Evolutionary conservation across 2,888 invertebrate species (phyloP).

Genomic region (Seira musarum): DNA sequence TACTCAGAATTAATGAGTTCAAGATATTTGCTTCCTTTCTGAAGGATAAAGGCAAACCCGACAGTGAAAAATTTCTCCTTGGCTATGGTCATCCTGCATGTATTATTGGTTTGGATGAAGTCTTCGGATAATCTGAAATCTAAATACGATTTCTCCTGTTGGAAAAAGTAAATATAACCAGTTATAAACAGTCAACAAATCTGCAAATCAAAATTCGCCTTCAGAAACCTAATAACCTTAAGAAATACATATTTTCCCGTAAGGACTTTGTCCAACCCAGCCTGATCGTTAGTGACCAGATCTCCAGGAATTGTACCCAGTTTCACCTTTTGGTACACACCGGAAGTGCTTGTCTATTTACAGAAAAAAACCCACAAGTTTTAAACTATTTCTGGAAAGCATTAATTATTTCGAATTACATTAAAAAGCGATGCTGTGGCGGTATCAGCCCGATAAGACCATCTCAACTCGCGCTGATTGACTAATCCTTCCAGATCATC

Average conservation of each 20-base stretch:
- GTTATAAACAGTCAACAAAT: background rate
- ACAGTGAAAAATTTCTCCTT: constrained; percentile 66
- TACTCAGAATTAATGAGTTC: constrained; percentile 65
- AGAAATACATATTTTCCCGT: constrained; percentile 64
- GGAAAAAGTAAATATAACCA: background rate
- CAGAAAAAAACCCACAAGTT: background rate
- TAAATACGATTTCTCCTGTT: constrained; percentile 68
- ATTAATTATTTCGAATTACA: constrained; percentile 5
- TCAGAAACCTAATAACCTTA: constrained; percentile 59
- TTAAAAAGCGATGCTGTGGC: constrained; percentile 64
- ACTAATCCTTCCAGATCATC: constrained; percentile 65
- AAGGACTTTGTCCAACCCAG: constrained; percentile 61
- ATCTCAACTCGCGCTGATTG: constrained; percentile 56
- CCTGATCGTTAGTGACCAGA: constrained; percentile 58
- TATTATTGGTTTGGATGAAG: constrained; percentile 51
- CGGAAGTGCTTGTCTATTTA: constrained; percentile 59
- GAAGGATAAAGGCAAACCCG: constrained; percentile 62
- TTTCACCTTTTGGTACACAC: constrained; percentile 64
- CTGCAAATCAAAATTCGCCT: background rate
- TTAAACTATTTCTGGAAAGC: too few species aligned
- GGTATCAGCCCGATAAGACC: constrained; percentile 66
- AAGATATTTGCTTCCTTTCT: constrained; percentile 53
- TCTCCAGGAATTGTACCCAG: constrained; percentile 48
- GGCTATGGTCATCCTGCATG: constrained; percentile 66
- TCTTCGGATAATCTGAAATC: constrained; percentile 66